These are phyloP conservation scores for Megaptera novaeangliae DNA, from an alignment of 2,113 vertebrate genomes.

Conservation along the genomic window DNA sequence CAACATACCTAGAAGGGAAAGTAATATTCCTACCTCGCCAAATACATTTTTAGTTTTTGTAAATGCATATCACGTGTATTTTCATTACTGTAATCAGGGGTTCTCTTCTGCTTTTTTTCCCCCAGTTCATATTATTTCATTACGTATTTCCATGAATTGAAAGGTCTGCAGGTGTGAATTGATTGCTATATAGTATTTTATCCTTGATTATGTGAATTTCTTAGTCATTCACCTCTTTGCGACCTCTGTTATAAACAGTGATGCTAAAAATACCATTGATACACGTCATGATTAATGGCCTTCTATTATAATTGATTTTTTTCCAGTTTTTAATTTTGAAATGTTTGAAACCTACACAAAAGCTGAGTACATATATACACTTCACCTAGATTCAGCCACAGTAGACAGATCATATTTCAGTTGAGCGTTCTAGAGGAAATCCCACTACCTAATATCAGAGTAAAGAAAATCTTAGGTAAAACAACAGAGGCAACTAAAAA, in stretches of 20 bases:
- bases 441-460: neutral
- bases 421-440: neutral
- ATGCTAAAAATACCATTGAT: neutral
- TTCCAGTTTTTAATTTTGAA: constrained; percentile 13
- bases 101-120: neutral
- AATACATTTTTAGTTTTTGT: neutral
- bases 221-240: neutral
- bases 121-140: neutral
- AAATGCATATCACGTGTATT: neutral
- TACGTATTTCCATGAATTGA: neutral
- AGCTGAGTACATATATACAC: neutral
- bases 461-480: neutral
- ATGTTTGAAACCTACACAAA: constrained; percentile 8
- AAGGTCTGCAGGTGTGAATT: neutral
- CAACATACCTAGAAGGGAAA: neutral
- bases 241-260: neutral
- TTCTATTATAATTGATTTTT: neutral
- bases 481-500: neutral
- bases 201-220: neutral
- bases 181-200: neutral
- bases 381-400: neutral
- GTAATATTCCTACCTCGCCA: neutral
- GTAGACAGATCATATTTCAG: neutral
- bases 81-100: neutral
- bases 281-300: neutral